Evolutionary conservation across 2,888 invertebrate species (phyloP), one percentile per base, ranked within the genome.

Genomic region (Galerucella pusilla): DNA sequence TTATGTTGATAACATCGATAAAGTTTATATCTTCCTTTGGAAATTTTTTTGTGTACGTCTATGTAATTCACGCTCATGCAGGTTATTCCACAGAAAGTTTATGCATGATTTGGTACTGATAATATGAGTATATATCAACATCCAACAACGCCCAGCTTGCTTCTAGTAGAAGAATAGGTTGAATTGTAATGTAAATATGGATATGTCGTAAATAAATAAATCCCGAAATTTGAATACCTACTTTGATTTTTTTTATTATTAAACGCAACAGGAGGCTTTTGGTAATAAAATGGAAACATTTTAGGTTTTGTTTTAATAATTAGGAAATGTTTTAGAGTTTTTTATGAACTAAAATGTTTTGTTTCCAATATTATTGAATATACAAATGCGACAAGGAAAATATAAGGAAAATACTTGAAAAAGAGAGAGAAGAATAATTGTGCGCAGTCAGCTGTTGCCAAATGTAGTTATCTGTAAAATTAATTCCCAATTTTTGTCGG

Each of bases 41-140:
- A 46, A 25, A 65, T 12, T 9, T 45, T 0, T 46, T 65, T 45
- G 14, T n/a, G 35, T 25, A 70, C 70, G 70, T 16, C 63, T 12
- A 28, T 69, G 69, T 16, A 64, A 49, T 42, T 63, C 35, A 7
- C 35, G 35, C 35, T 7, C 1, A 42, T 42, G 35, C 35, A 7
- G 61, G 46, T 69, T 46, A 45, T 69, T 46, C 49, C 25, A 69
- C 59, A 69, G 64, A 71, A 49, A 61, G 63, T 71, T 71, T 71
- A 71, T 71, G 70, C 64, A 71, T 71, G 70, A 71, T 71, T 71
- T 71, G 54, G 64, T 71, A 25, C 25, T 16, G 63, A 71, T 71
- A 71, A 54, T 54, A 71, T 63, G 35, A 35, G 63, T 63, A 35
- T 35, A 35, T 63, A 63, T 63, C 42, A 63, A 35, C 63, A 63